Evolutionary conservation across 2,888 invertebrate species (phyloP).

Genomic region (Diadegma fenestrale): DNA sequence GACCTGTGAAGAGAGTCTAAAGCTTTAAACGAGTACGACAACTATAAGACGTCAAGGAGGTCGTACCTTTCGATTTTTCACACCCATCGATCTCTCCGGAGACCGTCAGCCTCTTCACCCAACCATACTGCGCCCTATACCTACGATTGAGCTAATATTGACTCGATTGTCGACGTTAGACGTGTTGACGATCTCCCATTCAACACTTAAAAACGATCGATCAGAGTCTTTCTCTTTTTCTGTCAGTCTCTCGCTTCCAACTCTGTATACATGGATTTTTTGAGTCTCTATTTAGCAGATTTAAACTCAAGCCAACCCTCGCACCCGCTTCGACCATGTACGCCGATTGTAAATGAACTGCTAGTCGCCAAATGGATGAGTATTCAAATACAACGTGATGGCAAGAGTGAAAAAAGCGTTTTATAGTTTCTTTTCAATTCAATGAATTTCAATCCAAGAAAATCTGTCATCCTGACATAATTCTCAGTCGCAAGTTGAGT

Average conservation of each 20-base stretch:
- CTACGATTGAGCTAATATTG: conserved; percentile 78
- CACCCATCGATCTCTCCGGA: conserved; percentile 64
- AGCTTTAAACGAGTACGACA: conserved; percentile 56
- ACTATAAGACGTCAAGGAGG: conserved; percentile 42
- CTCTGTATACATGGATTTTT: conserved; percentile 31
- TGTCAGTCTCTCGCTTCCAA: neutral
- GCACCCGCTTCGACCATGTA: neutral
- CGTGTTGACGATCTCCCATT: conserved; percentile 75
- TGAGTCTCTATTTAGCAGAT: conserved; percentile 38
- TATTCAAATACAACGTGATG: neutral
- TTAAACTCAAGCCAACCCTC: neutral
- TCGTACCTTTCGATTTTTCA: conserved; percentile 67
- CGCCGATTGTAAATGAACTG: neutral
- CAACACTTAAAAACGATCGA: conserved; percentile 74
- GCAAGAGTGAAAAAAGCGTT: neutral
- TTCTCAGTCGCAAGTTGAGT: neutral
- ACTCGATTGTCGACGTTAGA: conserved; percentile 70
- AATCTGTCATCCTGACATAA: neutral
- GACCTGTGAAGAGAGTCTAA: conserved; percentile 44
- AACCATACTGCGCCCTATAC: conserved; percentile 66
- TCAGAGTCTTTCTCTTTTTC: conserved; percentile 36
- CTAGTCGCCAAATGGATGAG: neutral
- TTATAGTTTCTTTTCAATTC: neutral
- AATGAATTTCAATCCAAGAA: neutral
- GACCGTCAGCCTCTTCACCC: conserved; percentile 47